Evolutionary conservation across 2,113 vertebrate species (phyloP).

Genomic region (Conger conger): DNA sequence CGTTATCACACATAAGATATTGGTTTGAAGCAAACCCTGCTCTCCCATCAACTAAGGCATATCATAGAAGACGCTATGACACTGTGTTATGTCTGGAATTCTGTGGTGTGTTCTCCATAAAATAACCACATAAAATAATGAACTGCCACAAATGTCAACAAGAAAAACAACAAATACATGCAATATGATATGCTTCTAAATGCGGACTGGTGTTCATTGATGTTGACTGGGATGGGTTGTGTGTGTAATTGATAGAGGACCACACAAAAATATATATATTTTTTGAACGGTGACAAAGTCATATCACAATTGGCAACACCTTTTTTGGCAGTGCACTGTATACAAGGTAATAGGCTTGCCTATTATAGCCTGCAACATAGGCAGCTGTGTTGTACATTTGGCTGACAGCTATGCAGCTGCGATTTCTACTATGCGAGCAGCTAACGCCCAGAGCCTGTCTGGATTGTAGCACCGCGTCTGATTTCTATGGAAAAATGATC

Average conservation of each 20-base stretch:
- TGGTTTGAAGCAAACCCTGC: too few species aligned
- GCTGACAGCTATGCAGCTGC: background rate
- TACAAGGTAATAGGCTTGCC: too few species aligned
- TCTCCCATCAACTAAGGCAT: too few species aligned
- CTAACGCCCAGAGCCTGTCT: background rate
- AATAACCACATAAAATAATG: too few species aligned
- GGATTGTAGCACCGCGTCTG: background rate
- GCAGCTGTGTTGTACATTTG: background rate
- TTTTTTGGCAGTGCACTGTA: too few species aligned
- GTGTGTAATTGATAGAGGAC: background rate
- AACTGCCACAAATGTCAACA: too few species aligned
- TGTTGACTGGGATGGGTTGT: background rate
- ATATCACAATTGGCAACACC: too few species aligned
- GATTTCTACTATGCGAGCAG: background rate
- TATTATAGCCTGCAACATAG: too few species aligned
- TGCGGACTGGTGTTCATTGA: background rate
- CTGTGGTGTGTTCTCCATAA: too few species aligned
- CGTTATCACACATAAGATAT: too few species aligned
- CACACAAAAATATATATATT: background rate
- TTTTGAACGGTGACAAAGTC: background rate
- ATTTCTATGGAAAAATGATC: background rate
- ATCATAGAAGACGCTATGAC: too few species aligned
- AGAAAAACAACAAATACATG: background rate
- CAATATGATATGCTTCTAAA: background rate
- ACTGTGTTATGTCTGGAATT: too few species aligned